phyloP scores from a whole-genome alignment of 2,888 invertebrate genomes.

The Euplagia quadripunctaria region DNA sequence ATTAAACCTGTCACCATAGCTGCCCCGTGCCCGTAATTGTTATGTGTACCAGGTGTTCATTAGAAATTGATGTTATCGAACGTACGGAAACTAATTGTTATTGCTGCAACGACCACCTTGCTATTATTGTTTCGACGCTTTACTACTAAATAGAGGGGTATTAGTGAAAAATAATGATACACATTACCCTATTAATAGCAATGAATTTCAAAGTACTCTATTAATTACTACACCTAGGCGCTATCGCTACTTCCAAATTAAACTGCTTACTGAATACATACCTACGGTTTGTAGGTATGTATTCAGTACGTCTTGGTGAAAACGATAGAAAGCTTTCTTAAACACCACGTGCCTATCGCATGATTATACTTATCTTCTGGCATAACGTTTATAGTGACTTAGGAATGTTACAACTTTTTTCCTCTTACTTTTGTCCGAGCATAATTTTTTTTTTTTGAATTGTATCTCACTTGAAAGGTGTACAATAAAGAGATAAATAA shows the following conservation, averaged over 20 bases:
- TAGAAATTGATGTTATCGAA: conserved; percentile 25
- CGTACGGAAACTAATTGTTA: conserved; percentile 19
- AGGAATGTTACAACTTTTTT: not conserved
- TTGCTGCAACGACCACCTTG: conserved; percentile 10
- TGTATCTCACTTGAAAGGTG: too few species aligned
- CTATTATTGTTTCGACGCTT: conserved; percentile 13
- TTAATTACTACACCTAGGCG: not conserved
- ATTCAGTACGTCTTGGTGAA: not conserved
- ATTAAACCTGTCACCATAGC: conserved; percentile 16
- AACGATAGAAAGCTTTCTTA: not conserved
- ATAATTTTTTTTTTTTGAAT: not conserved
- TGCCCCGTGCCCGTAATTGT: conserved; percentile 10
- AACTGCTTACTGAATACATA: not conserved
- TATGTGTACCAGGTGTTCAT: conserved; percentile 16
- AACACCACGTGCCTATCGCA: not conserved
- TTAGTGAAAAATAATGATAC: conserved; percentile 6
- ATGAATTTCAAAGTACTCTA: not conserved
- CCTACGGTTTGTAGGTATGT: too few species aligned
- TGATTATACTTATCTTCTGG: not conserved
- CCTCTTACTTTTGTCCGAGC: not conserved
- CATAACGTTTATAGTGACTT: not conserved
- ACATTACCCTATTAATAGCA: not conserved
- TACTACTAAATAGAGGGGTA: conserved; percentile 10
- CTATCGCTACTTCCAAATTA: not conserved
- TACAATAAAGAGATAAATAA: too few species aligned